Conservation (phyloP, 30 jellyfish, hydroid and myxozoan species). For the Hydractinia echinata region DNA sequence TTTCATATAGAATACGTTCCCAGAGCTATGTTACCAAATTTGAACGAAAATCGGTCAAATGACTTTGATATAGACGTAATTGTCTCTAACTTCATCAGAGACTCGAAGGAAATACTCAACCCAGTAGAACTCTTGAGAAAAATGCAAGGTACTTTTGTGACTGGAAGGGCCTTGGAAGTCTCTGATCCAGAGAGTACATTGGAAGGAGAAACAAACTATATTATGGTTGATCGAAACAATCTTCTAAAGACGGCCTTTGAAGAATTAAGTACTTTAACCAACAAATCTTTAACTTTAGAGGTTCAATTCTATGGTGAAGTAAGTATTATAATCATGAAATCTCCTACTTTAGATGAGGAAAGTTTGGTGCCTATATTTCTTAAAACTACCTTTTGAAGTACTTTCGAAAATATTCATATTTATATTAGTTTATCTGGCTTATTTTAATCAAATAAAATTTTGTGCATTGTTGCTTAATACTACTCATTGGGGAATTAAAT, state of each 20-base stretch:
- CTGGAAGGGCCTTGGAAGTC: constrained; percentile 6
- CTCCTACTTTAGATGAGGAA: neutral
- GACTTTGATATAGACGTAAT: neutral
- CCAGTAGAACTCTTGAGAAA: neutral
- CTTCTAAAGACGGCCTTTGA: no score
- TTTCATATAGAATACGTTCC: neutral
- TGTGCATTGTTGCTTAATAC: no score
- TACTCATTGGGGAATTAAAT: no score
- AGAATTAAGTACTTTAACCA: no score
- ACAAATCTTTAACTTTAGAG: no score
- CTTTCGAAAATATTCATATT: no score
- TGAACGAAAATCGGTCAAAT: neutral
- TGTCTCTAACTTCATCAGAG: neutral
- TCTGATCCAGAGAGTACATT: no score
- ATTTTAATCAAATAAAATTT: no score
- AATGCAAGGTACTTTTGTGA: neutral
- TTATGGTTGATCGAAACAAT: no score
- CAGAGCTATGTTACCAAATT: neutral
- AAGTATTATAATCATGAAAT: neutral
- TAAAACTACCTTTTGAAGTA: neutral
- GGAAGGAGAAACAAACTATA: no score
- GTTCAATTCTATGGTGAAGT: no score
- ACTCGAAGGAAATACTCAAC: neutral
- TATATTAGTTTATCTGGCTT: no score
- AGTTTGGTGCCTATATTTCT: neutral